Percentiles rank a stretch among this genome's conserved stretches.
Evolutionary conservation across 2,113 vertebrate species (phyloP).

Genomic region (Sigmodon hispidus): DNA sequence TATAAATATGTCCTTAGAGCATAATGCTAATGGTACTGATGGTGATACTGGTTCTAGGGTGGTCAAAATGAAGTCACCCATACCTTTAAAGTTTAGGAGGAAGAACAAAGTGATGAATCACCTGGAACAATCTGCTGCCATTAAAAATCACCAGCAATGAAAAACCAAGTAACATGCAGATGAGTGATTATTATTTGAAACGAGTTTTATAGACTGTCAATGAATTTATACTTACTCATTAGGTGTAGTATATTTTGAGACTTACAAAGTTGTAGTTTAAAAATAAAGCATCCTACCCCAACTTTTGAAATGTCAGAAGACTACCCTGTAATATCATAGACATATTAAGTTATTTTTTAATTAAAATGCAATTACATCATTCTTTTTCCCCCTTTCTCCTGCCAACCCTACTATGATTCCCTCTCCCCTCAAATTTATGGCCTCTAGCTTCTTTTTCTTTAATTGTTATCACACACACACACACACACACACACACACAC

Average conservation of each 20-base stretch:
- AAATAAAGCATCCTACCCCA: background rate
- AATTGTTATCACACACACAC: background rate
- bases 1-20: background rate
- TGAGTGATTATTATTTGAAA: conserved; percentile 43
- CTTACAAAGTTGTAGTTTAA: background rate
- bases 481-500: background rate
- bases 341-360: background rate
- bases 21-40: background rate
- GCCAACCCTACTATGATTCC: too few relatives aligned
- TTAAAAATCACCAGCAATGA: conserved; percentile 12
- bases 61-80: conserved; percentile 1
- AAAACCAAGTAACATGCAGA: conserved; percentile 3
- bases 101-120: conserved; percentile 44
- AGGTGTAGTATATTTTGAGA: background rate
- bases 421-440: background rate
- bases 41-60: background rate
- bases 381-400: background rate
- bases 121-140: conserved; percentile 32
- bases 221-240: background rate
- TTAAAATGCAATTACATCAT: background rate
- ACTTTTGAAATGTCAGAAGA: conserved; percentile 21
- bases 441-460: background rate
- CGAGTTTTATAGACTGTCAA: background rate
- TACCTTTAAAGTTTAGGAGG: background rate
- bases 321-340: background rate